Evolutionary conservation across 2,888 invertebrate species (phyloP), one percentile per base, ranked within the genome.

Genomic region (Hydrotaea cyrtoneurina): DNA sequence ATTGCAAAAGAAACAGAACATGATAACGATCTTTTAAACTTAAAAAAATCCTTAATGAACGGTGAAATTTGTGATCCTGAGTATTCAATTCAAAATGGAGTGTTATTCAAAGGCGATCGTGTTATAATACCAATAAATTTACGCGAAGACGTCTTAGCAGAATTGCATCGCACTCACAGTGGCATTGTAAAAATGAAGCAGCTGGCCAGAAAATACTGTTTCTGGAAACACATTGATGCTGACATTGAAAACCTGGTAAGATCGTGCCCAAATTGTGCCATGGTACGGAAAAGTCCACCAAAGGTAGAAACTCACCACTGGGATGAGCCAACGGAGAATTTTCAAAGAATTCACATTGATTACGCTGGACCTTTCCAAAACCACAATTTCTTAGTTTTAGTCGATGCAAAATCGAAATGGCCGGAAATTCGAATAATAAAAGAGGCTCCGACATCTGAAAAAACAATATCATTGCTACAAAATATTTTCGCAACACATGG

Each of bases 241-340:
- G 87, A 88, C 23, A 89, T 89, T 19, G 89, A 90, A 83, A 23
- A 71, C 4, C 31, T 79, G 10, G 83, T 82, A 8, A 78, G 55
- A 71, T 55, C 78, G 21, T 74, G 78, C 15, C 39, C 26, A 36
- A 78, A 77, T 26, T 86, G 85, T 80, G 78, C 81, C 15, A 50
- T 71, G 36, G 73, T 79, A 19, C 59, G 53, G n/a, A 76, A 74
- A 64, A 76, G 59, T 15, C 76, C 80, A 23, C 62, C 75, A 64
- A 55, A n/a, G n/a, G n/a, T n/a, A n/a, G n/a, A n/a, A n/a, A n/a
- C n/a, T n/a, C n/a, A n/a, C n/a, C n/a, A n/a, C 17, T 83, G 83
- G 80, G 80, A 78, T 17, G 73, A 80, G 19, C 78, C 75, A 0
- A 66, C 2, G 15, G 36, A 78, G 23, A 82, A 82, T 78, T 78